A percentile compares a stretch with the other conserved stretches of the same genome.
phyloP scores from a whole-genome alignment of 2,797 vertebrate species.

The Pristis pectinata region DNA sequence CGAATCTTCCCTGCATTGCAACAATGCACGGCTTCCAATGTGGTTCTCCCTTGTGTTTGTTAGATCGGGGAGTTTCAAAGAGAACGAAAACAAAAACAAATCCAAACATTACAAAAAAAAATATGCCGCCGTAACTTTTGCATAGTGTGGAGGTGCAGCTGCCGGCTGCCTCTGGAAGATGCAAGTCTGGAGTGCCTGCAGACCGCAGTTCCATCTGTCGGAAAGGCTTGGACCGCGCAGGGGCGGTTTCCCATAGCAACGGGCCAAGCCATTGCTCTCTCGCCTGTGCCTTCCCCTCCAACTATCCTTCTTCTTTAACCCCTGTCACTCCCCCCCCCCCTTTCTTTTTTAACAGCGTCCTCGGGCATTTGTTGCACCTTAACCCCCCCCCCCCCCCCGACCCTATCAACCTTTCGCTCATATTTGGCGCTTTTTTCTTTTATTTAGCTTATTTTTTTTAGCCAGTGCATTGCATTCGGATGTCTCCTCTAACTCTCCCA shows the following conservation, averaged over 20 bases:
- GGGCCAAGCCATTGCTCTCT: conserved; percentile 43
- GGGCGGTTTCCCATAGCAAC: conserved; percentile 66
- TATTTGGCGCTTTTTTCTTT: conserved; percentile 34
- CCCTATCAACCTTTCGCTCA: conserved; percentile 40
- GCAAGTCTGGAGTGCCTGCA: neutral
- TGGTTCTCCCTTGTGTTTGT: neutral
- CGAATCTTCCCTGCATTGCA: neutral
- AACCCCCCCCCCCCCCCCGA: conserved; percentile 40
- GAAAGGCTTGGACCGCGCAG: neutral
- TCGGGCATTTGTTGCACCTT: neutral
- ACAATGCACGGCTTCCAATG: neutral
- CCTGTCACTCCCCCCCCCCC: neutral
- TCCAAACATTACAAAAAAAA: neutral
- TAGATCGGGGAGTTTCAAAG: too few species aligned
- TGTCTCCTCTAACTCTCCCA: neutral
- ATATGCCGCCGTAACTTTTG: neutral
- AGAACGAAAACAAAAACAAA: neutral
- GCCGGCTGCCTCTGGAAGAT: neutral
- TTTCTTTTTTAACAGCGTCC: neutral
- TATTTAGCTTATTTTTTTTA: neutral
- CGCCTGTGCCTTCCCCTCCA: neutral
- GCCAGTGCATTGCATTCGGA: neutral
- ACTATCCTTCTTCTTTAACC: neutral
- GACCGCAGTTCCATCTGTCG: neutral
- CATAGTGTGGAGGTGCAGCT: neutral